Percentiles rank a stretch among this genome's conserved stretches.
phyloP scores from a whole-genome alignment of 2,888 invertebrate species.

The Sarcophaga carnaria region DNA sequence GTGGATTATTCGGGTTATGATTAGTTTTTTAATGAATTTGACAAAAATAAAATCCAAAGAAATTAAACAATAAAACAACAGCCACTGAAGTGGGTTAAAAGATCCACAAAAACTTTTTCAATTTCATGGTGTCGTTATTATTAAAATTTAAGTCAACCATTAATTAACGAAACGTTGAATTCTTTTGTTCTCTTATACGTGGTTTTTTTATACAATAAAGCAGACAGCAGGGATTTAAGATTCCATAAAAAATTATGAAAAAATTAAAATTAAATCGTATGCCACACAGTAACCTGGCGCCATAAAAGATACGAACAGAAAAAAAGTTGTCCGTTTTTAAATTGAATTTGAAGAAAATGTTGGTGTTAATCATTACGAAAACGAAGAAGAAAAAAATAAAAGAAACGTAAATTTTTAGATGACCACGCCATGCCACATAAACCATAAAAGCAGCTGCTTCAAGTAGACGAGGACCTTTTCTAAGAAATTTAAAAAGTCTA shows the following conservation, averaged over 20 bases:
- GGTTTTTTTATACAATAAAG: conserved; percentile 14
- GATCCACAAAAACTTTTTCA: conserved; percentile 6
- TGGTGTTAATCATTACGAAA: no score
- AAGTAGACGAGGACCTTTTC: no score
- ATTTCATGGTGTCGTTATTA: conserved; percentile 45
- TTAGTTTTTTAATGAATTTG: no score
- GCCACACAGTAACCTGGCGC: conserved; percentile 40
- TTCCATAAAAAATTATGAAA: neutral
- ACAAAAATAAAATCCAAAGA: neutral
- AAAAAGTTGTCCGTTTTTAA: neutral
- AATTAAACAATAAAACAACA: neutral
- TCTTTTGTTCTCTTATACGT: no score
- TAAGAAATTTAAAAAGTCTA: no score
- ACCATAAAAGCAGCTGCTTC: no score
- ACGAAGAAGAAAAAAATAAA: no score
- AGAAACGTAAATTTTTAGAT: no score
- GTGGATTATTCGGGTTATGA: no score
- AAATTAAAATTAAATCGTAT: neutral
- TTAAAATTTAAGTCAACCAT: conserved; percentile 43
- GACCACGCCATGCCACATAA: no score
- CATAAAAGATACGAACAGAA: conserved; percentile 9
- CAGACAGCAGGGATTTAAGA: neutral
- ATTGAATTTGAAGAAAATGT: neutral
- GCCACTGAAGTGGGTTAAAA: neutral
- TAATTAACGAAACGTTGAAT: conserved; percentile 36